phyloP scores from a whole-genome alignment of 2,113 vertebrate genomes.

The Cygnus atratus region DNA sequence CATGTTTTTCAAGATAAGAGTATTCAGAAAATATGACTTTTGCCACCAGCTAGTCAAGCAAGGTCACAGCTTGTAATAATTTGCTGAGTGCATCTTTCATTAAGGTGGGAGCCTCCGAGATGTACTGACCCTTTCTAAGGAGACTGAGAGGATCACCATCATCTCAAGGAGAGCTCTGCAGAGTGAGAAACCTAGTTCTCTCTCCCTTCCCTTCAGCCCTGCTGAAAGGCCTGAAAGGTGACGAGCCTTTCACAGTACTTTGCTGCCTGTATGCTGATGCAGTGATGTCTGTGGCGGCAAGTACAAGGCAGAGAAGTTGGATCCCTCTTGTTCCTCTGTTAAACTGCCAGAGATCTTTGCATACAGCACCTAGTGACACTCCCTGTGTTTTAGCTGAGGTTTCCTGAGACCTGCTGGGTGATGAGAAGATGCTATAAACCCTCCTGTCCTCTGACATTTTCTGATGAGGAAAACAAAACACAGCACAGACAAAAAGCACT shows the following conservation, averaged over 20 bases:
- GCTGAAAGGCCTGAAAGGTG: background rate
- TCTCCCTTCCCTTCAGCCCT: background rate
- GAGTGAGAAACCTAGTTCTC: background rate
- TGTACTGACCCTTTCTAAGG: background rate
- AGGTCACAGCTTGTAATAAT: background rate
- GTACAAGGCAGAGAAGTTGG: background rate
- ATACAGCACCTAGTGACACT: background rate
- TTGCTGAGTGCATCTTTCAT: background rate
- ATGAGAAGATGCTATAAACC: background rate
- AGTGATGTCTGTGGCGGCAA: background rate
- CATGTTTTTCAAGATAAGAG: constrained; percentile 51
- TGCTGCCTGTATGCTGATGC: background rate
- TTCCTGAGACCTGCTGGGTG: background rate
- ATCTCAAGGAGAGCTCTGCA: background rate
- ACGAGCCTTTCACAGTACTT: background rate
- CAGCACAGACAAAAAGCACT: background rate
- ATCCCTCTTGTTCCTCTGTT: background rate
- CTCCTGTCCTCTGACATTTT: background rate
- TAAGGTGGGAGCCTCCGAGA: background rate
- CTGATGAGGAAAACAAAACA: background rate
- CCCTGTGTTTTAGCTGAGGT: background rate
- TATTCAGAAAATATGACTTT: constrained; percentile 16
- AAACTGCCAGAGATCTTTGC: background rate
- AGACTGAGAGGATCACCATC: background rate
- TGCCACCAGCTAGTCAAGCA: background rate